Conservation (phyloP, 1,140 invertebrate species). For the Coenobita brevimanus region DNA sequence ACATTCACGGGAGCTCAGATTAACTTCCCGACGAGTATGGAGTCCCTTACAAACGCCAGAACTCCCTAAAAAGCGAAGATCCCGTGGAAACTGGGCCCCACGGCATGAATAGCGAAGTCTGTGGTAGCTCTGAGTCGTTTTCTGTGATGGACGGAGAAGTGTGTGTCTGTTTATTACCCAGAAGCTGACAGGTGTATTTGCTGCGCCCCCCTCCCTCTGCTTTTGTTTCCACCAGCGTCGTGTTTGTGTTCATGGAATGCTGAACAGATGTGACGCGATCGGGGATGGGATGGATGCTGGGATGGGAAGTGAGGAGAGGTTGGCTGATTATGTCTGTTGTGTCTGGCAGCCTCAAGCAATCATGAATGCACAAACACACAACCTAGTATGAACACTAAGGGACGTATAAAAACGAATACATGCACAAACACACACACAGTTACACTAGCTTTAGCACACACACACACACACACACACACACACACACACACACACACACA, state of each 20-base stretch:
- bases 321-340: conserved; percentile 25
- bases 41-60: neutral
- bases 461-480: neutral
- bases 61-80: conserved; percentile 1
- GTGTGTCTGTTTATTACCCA: conserved; percentile 65
- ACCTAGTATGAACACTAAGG: neutral
- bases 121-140: conserved; percentile 58
- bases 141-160: conserved; percentile 66
- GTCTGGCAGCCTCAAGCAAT: neutral
- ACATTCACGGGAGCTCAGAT: neutral
- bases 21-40: neutral
- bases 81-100: neutral
- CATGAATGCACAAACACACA: conserved; percentile 14
- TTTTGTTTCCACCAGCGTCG: conserved; percentile 64
- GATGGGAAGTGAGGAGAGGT: conserved; percentile 34
- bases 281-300: conserved; percentile 38
- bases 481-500: conserved; percentile 12
- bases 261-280: conserved; percentile 45
- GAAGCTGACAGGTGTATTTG: conserved; percentile 65
- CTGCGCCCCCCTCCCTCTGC: conserved; percentile 48
- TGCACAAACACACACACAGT: neutral
- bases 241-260: conserved; percentile 64
- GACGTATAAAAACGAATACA: neutral
- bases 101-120: neutral
- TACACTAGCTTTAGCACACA: neutral